phyloP scores from a whole-genome alignment of 2,888 invertebrate genomes.

The Drosophila tripunctata region DNA sequence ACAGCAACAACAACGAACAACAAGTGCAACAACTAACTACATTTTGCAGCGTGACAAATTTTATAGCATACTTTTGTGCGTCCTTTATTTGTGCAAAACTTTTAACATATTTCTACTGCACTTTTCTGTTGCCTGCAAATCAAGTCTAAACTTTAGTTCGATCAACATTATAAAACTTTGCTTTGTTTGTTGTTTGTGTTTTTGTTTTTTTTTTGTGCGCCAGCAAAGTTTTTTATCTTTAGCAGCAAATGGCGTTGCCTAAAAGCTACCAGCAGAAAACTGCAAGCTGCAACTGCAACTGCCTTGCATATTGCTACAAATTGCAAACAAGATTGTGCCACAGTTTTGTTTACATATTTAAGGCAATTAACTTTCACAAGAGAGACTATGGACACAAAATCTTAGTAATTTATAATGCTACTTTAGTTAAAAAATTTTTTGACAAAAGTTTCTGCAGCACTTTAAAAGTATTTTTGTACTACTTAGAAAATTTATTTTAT shows the following conservation, averaged over 20 bases:
- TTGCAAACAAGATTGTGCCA: constrained; percentile 6
- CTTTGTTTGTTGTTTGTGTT: constrained; percentile 19
- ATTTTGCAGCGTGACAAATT: constrained; percentile 48
- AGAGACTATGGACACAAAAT: no score
- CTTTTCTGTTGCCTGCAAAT: constrained; percentile 18
- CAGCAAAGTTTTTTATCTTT: constrained; percentile 42
- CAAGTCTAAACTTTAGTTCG: constrained; percentile 45
- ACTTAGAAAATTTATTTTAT: no score
- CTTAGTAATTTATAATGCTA: no score
- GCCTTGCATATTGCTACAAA: constrained; percentile 12
- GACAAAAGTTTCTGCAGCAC: no score
- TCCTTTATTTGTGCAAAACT: constrained; percentile 11
- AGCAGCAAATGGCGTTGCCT: constrained; percentile 11
- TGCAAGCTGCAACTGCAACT: constrained; percentile 22
- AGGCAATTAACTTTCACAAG: no score
- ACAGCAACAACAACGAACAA: constrained; percentile 7
- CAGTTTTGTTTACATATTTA: not conserved
- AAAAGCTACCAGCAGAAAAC: constrained; percentile 20
- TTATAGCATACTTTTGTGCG: constrained; percentile 55
- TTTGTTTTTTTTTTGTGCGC: constrained; percentile 16
- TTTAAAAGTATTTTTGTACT: no score
- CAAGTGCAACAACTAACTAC: constrained; percentile 17
- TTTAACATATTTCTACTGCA: constrained; percentile 15
- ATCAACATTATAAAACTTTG: constrained; percentile 36
- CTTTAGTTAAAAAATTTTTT: no score